Base-by-base conservation (phyloP, 2,113 vertebrate species). In the Pollimyrus isidori region DNA sequence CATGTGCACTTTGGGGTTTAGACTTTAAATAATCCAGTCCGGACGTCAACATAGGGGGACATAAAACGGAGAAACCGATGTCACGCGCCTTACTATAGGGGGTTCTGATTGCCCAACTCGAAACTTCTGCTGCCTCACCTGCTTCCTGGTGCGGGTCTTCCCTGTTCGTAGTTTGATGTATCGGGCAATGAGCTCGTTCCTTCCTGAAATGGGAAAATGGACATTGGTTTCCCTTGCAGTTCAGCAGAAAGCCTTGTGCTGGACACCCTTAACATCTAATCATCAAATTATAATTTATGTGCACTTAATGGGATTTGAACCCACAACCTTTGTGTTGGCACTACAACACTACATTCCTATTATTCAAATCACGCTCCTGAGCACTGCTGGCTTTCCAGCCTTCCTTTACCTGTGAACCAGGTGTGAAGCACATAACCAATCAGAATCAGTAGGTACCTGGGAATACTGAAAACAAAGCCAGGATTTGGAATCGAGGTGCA, bases 81-180 rank as follows among this genome's bases (percentile, higher is more conserved):
- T 13, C 84, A 45, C 3, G 35, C 30, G 9, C 23, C 9, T 48
- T 65, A 15, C 21, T 5, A 49, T 26, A 19, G 13, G 5, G 4
- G 52, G 26, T 85, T 58, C 46, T 80, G 42, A 26, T 3, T 48
- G 30, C 13, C 42, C 21, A 45, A 49, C 17, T 53, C 23, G 3
- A 45, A 42, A 21, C 13, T 23, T 30, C 26, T 35, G 30, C 48
- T 6, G 58, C 89, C 95, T 93, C 91, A 98, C 98, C 97, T 99
- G 98, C 95, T 99, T 99, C 93, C 98, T 97, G 90, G 98, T 98
- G 91, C 98, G 97, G 87, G 97, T 99, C 95, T 99, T 99, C 93
- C 98, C 98, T 1, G 98, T 99, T 91, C 97, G 96, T 84, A 99
- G 95, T 93, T 99, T 99, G 95, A 99, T 99, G 91, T 99, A 99